phyloP scores from a whole-genome alignment of 2,797 vertebrate species.

The Coendou prehensilis region DNA sequence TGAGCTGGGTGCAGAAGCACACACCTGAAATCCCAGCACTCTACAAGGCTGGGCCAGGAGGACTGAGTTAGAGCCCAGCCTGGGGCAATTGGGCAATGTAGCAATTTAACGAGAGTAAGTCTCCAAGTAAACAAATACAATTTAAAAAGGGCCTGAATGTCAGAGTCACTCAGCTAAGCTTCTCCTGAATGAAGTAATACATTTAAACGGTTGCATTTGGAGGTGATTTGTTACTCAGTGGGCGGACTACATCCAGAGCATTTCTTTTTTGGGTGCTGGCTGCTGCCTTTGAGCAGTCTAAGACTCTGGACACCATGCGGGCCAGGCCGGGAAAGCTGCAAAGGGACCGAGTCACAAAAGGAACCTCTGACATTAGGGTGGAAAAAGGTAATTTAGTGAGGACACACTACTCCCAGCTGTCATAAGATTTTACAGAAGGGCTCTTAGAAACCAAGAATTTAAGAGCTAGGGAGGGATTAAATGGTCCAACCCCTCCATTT shows the following conservation, averaged over 20 bases:
- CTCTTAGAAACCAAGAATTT: not conserved
- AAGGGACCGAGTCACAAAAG: not conserved
- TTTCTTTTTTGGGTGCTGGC: not conserved
- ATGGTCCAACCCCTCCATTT: not conserved
- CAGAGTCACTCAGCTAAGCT: not conserved
- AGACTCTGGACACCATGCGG: not conserved
- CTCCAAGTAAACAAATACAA: not conserved
- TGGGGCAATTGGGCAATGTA: not conserved
- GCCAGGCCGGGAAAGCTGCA: not conserved
- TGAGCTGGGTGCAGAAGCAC: not conserved
- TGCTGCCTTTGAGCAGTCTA: not conserved
- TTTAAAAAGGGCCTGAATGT: not conserved
- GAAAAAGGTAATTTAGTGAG: not conserved
- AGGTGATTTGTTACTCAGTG: not conserved
- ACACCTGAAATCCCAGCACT: not conserved
- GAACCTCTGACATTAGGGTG: not conserved
- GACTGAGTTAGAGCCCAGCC: not conserved
- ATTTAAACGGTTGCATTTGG: not conserved
- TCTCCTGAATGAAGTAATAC: not conserved
- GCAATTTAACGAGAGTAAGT: not conserved
- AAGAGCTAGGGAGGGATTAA: not conserved
- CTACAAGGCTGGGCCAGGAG: not conserved
- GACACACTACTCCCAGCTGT: not conserved
- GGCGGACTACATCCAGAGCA: not conserved
- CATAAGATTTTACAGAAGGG: not conserved